Conservation (phyloP, 2,113 vertebrate species). For the Pelecanus crispus region DNA sequence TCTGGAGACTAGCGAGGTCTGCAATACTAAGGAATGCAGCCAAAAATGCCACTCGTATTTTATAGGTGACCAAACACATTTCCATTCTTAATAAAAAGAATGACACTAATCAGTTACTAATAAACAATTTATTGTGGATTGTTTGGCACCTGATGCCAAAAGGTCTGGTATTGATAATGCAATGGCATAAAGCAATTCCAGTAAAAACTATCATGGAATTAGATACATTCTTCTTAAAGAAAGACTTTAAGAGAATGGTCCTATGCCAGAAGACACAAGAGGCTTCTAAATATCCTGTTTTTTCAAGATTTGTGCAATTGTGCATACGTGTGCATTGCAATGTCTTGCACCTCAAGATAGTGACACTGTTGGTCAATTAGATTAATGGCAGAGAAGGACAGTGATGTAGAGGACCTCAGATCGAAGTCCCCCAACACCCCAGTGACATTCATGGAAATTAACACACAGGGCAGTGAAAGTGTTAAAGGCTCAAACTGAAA, state of each 20-base stretch:
- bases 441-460: not conserved
- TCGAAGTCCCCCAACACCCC: not conserved
- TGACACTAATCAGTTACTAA: not conserved
- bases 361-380: not conserved
- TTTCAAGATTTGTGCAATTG: not conserved
- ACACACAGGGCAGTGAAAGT: not conserved
- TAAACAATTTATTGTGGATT: not conserved
- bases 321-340: not conserved
- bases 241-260: not conserved
- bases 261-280: not conserved
- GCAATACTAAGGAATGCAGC: not conserved
- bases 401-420: not conserved
- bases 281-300: not conserved
- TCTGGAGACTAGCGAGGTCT: not conserved
- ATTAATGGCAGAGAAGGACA: not conserved
- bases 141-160: not conserved
- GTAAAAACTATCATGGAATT: not conserved
- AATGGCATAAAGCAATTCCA: not conserved
- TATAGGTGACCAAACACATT: not conserved
- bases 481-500: not conserved
- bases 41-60: not conserved
- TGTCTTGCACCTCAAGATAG: not conserved
- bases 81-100: not conserved
- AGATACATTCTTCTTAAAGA: not conserved
- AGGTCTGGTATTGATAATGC: not conserved